These are phyloP conservation scores for Xestia xanthographa DNA, from an alignment of 2,888 invertebrate genomes.

Conservation along the genomic window DNA sequence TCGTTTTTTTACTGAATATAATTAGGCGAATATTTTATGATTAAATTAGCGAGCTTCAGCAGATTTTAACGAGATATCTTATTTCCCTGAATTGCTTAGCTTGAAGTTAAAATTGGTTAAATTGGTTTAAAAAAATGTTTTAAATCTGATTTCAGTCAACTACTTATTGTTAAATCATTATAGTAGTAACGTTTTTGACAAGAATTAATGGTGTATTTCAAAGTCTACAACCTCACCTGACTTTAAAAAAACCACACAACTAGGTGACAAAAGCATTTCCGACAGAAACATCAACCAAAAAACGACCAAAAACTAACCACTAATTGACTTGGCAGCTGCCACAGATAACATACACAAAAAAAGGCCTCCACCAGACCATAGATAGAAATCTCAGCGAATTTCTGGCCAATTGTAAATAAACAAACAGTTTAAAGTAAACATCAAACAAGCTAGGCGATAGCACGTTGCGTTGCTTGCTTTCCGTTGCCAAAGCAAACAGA, in stretches of 20 bases:
- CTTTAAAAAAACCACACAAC: neutral
- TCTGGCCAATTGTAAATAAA: slow-evolving; percentile 70
- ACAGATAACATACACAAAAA: slow-evolving; percentile 51
- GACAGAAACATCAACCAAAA: neutral
- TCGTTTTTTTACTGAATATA: neutral
- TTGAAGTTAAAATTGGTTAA: neutral
- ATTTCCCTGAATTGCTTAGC: neutral
- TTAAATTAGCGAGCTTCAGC: neutral
- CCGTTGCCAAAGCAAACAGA: slow-evolving; percentile 73
- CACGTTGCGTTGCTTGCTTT: slow-evolving; percentile 70
- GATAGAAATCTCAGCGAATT: slow-evolving; percentile 65
- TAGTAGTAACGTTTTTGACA: too few relatives aligned
- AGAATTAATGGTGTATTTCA: neutral
- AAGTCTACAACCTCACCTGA: neutral
- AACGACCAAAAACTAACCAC: slow-evolving; percentile 30
- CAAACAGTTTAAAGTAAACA: slow-evolving; percentile 71
- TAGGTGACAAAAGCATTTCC: slow-evolving; percentile 29
- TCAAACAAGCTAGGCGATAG: slow-evolving; percentile 68
- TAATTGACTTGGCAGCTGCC: slow-evolving; percentile 63
- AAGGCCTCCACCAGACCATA: slow-evolving; percentile 45
- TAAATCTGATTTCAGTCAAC: neutral
- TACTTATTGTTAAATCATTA: too few relatives aligned
- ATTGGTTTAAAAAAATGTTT: neutral
- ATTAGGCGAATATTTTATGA: neutral
- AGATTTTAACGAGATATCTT: neutral